Percentiles rank a stretch among this genome's conserved stretches.
phyloP scores from a whole-genome alignment of 2,888 invertebrate genomes.

The Neoaliturus tenellus region DNA sequence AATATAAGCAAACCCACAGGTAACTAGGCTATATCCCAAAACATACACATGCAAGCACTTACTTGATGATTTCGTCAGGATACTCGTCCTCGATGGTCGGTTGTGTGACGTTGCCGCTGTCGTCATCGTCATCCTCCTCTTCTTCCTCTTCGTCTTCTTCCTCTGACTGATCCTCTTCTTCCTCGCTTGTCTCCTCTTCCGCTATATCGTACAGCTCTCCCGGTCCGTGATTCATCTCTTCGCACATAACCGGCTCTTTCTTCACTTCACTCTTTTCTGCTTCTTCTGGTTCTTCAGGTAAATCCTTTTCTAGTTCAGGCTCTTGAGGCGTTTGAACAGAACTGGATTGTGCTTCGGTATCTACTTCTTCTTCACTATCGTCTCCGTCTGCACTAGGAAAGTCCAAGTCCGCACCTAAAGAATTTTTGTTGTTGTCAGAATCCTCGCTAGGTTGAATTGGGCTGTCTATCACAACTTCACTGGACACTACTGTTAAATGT shows the following conservation, averaged over 20 bases:
- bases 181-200: conserved; percentile 54
- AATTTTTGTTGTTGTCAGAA: neutral
- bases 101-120: conserved; percentile 41
- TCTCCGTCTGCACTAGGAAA: conserved; percentile 48
- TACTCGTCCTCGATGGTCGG: conserved; percentile 46
- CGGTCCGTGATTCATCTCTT: conserved; percentile 25
- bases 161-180: conserved; percentile 52
- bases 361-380: conserved; percentile 25
- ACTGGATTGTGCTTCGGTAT: neutral
- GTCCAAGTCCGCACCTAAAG: conserved; percentile 26
- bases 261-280: conserved; percentile 18
- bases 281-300: conserved; percentile 55
- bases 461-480: conserved; percentile 6
- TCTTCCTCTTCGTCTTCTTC: conserved; percentile 58
- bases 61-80: conserved; percentile 54
- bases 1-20: too few relatives aligned
- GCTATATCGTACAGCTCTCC: conserved; percentile 54
- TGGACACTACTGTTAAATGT: conserved; percentile 42
- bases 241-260: conserved; percentile 17
- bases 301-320: conserved; percentile 51
- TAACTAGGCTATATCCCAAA: too few relatives aligned
- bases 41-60: conserved; percentile 6
- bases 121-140: conserved; percentile 70
- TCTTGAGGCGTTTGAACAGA: conserved; percentile 37
- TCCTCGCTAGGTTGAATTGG: neutral